Base-by-base conservation (phyloP, 2,888 invertebrate species). In the Eugnorisma glareosa region DNA sequence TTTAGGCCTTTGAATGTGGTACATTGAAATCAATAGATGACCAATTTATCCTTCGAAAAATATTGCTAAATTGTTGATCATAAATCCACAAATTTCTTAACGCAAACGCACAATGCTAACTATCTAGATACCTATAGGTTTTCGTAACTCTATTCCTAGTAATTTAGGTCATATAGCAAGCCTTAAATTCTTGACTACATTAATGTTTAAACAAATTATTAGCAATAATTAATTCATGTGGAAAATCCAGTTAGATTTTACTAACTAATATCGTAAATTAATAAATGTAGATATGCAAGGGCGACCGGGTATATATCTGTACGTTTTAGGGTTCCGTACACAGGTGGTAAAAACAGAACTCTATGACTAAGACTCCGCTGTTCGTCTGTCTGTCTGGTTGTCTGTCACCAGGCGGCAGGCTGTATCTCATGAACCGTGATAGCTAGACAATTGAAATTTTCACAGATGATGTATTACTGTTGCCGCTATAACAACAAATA, bases 201-300 rank as follows among this genome's bases (percentile, higher is more conserved):
- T 82, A 87, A 77, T 77, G 74, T 77, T 79, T 59, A 72, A 67
- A 78, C 84, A 81, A 81, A 88, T 86, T 84, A 86, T 78, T 59
- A 66, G 75, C 78, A 45, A 40, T 64, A 75, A 87, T 85, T 86
- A 83, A 84, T 84, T 84, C 77, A 71, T 61, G 80, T 78, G 82
- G 86, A 84, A 87, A 86, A 88, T 69, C 80, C 69, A 79, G 80
- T 88, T 74, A 64, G 77, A 84, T 84, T 86, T 84, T 37, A 82
- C 76, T 80, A 59, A 51, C 48, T 79, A 75, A 83, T 84, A 10
- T 67, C 31, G 35, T 67, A 70, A 69, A 85, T 77, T 67, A 77
- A 67, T 77, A 43, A 72, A 61, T 67, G 10, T 37, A 45, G 28
- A 67, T 61, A 61, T 64, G 59, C 76, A 81, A 81, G 76, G 76